Evolutionary conservation across 2,797 vertebrate species (phyloP).

Genomic region (Phaenicophaeus curvirostris): DNA sequence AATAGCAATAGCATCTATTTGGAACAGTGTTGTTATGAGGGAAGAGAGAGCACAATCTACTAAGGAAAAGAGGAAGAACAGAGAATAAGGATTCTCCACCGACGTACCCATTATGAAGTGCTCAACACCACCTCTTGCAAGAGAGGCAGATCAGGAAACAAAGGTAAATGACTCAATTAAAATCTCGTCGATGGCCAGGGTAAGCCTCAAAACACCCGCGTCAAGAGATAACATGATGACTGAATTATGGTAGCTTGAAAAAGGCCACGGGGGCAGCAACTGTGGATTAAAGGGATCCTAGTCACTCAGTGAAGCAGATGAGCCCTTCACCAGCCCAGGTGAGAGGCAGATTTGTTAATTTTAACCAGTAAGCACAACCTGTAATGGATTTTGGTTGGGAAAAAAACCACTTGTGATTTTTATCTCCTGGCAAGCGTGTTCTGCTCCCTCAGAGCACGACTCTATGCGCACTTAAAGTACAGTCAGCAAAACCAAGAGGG

Average conservation of each 20-base stretch:
- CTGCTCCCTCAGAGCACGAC: background rate
- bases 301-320: background rate
- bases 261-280: background rate
- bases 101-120: background rate
- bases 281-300: background rate
- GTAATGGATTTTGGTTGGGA: background rate
- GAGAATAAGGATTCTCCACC: background rate
- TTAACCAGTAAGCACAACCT: background rate
- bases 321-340: background rate
- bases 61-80: background rate
- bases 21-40: background rate
- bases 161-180: background rate
- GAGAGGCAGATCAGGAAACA: background rate
- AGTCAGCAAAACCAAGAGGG: background rate
- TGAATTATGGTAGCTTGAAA: background rate
- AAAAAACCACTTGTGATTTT: background rate
- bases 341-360: background rate
- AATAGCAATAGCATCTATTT: background rate
- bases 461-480: rapidly evolving
- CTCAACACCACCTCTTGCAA: background rate
- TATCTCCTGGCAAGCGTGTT: background rate
- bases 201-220: background rate
- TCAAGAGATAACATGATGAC: background rate
- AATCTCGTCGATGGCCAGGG: background rate
- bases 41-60: background rate